Conservation (phyloP, 2,113 vertebrate genomes). For the Oceanodroma tethys region DNA sequence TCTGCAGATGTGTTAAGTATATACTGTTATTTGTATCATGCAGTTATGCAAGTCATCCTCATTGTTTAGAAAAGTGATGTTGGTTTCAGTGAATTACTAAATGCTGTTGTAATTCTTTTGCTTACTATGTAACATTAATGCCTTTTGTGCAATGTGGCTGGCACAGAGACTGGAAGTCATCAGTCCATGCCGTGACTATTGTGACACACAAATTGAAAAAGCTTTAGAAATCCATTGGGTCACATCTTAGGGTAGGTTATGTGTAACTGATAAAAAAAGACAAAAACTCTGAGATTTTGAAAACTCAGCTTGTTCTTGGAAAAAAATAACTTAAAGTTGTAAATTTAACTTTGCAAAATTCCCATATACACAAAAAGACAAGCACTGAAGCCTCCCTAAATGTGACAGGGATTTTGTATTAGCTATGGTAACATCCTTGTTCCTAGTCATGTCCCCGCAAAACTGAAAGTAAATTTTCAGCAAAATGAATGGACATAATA, state of each 20-base stretch:
- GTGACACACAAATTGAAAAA: neutral
- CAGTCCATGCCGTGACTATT: neutral
- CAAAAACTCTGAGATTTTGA: neutral
- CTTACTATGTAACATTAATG: neutral
- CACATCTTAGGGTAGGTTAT: neutral
- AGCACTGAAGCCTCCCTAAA: neutral
- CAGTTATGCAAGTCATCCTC: neutral
- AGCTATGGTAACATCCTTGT: neutral
- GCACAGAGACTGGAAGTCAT: neutral
- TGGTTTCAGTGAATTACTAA: neutral
- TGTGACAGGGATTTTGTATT: neutral
- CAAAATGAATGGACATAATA: neutral
- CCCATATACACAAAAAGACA: neutral
- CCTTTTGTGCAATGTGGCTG: neutral
- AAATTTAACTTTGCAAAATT: neutral
- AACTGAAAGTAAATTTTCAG: neutral
- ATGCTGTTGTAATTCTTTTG: neutral
- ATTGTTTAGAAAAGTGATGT: neutral
- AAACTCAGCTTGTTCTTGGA: neutral
- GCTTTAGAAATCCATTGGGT: neutral
- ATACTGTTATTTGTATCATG: neutral
- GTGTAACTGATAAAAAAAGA: neutral
- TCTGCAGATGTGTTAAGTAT: neutral
- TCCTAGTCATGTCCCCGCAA: neutral
- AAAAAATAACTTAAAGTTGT: neutral